Conservation (phyloP, 2,797 vertebrate species). For the Enoplosus armatus region DNA sequence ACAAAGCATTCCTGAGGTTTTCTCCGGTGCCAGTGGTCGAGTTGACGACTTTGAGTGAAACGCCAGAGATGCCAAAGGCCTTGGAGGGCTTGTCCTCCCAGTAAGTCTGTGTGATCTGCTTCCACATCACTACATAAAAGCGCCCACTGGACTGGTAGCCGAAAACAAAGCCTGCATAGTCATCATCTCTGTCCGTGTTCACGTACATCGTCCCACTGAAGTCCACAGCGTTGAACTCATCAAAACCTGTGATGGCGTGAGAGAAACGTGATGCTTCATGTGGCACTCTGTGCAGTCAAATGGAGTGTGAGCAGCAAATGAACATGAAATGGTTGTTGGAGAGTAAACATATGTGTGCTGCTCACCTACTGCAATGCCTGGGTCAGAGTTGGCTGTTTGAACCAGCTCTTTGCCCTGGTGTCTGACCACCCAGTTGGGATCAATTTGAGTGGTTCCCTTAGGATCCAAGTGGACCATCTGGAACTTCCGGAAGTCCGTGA, state of each 20-base stretch:
- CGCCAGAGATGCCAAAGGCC: conserved; percentile 96
- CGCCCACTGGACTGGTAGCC: conserved; percentile 98
- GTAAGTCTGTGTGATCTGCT: conserved; percentile 99
- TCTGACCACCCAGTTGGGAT: conserved; percentile 98
- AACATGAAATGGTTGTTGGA: neutral
- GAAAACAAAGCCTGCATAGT: conserved; percentile 98
- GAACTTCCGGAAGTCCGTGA: conserved; percentile 98
- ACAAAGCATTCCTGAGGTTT: conserved; percentile 95
- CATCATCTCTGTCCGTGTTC: conserved; percentile 97
- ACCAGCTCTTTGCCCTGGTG: conserved; percentile 98
- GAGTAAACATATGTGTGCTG: neutral
- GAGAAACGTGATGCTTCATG: neutral
- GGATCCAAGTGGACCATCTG: conserved; percentile 99
- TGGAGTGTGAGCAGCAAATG: neutral
- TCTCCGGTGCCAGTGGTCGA: conserved; percentile 96
- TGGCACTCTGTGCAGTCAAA: neutral
- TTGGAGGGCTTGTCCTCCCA: conserved; percentile 98
- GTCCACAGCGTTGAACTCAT: conserved; percentile 96
- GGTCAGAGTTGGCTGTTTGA: conserved; percentile 98
- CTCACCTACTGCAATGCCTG: conserved; percentile 98
- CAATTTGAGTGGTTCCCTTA: conserved; percentile 98
- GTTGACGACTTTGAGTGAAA: conserved; percentile 98
- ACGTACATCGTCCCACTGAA: conserved; percentile 99
- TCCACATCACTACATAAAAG: conserved; percentile 99
- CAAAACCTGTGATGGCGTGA: conserved; percentile 86